Evolutionary conservation across 2,888 invertebrate genomes (phyloP).

Genomic region (Rapana venosa): DNA sequence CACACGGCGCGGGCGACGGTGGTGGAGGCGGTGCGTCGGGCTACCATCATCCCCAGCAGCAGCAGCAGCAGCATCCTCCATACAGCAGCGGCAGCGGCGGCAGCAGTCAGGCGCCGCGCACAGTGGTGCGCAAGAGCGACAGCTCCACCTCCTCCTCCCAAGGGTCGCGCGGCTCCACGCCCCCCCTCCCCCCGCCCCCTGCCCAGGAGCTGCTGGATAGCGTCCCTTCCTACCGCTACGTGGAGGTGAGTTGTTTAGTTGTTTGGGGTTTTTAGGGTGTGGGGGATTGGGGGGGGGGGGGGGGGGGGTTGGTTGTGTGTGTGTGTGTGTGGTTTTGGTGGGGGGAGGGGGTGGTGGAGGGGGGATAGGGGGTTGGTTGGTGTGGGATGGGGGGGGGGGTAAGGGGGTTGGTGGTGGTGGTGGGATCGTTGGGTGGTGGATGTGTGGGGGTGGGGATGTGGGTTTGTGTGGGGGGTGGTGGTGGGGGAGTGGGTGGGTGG

Average conservation of each 20-base stretch:
- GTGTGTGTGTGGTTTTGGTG: conserved; percentile 4
- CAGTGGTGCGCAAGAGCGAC: conserved; percentile 48
- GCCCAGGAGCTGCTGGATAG: conserved; percentile 70
- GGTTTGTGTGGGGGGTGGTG: no score
- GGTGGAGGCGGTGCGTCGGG: neutral
- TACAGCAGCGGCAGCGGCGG: neutral
- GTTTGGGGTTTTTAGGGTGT: neutral
- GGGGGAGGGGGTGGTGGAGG: neutral
- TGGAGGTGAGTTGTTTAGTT: conserved; percentile 32
- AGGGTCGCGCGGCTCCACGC: conserved; percentile 61
- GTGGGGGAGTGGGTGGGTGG: neutral
- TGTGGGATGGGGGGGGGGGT: neutral
- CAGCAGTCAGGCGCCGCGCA: conserved; percentile 41
- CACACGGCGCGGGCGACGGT: neutral
- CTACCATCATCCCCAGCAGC: neutral
- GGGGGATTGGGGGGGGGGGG: neutral
- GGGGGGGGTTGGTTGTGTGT: neutral
- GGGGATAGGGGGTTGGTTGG: neutral
- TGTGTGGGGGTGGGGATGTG: no score
- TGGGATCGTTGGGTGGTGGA: neutral
- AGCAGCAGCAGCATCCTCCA: neutral
- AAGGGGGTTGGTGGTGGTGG: neutral
- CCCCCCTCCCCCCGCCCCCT: conserved; percentile 74
- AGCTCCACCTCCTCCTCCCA: conserved; percentile 46
- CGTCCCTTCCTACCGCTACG: conserved; percentile 58